phyloP scores from a whole-genome alignment of 1,140 invertebrate genomes.

The Panagrolaimus sp. region DNA sequence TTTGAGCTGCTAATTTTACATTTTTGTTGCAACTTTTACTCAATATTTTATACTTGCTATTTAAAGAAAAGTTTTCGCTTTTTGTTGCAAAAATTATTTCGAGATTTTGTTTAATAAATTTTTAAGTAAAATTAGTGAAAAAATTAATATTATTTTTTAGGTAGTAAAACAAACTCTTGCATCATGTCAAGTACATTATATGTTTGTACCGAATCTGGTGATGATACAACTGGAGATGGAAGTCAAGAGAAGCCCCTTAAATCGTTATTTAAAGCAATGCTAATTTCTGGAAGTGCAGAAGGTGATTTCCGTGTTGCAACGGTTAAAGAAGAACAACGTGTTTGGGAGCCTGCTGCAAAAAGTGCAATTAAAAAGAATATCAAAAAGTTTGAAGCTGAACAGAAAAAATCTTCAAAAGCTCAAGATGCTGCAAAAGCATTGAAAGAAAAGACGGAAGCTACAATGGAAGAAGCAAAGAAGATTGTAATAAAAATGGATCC shows the following conservation, averaged over 20 bases:
- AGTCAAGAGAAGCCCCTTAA: slow-evolving; percentile 80
- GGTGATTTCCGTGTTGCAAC: slow-evolving; percentile 53
- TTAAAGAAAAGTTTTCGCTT: too few species aligned
- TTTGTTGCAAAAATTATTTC: too few species aligned
- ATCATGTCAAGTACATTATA: slow-evolving; percentile 65
- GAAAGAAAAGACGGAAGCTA: slow-evolving; percentile 25
- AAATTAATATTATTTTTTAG: too few species aligned
- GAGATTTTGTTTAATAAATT: too few species aligned
- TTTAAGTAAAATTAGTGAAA: too few species aligned
- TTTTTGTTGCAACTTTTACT: too few species aligned
- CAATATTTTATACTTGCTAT: too few species aligned
- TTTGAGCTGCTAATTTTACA: too few species aligned
- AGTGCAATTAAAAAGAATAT: slow-evolving; percentile 88
- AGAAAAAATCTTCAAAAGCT: slow-evolving; percentile 65
- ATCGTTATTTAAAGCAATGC: slow-evolving; percentile 81
- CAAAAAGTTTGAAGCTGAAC: slow-evolving; percentile 81
- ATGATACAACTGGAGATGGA: slow-evolving; percentile 79
- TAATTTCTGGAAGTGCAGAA: slow-evolving; percentile 67
- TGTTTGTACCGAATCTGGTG: slow-evolving; percentile 80
- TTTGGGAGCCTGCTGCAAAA: slow-evolving; percentile 77
- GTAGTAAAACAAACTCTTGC: too few species aligned
- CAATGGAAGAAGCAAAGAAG: slow-evolving; percentile 50
- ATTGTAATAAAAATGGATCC: slow-evolving; percentile 75
- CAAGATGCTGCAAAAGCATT: slow-evolving; percentile 34
- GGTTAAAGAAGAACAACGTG: slow-evolving; percentile 50